These are phyloP conservation scores for Carcharodon carcharias DNA, from an alignment of 2,797 vertebrate species.

Conservation along the genomic window DNA sequence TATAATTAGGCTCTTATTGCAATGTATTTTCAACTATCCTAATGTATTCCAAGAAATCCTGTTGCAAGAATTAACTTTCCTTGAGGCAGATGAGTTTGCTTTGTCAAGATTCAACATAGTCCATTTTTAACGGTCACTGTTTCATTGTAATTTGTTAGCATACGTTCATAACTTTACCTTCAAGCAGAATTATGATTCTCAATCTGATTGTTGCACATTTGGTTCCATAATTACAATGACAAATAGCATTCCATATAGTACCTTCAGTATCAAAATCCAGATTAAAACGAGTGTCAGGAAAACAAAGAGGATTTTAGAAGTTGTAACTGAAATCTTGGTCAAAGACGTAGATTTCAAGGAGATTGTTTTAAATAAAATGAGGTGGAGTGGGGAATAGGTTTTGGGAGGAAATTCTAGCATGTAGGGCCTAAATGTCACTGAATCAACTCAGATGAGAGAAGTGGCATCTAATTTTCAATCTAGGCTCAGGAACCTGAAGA, in stretches of 20 bases:
- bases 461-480: no score
- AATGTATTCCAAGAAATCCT: background rate
- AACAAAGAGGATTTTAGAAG: background rate
- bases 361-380: background rate
- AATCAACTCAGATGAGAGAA: background rate
- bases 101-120: background rate
- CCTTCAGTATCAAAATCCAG: background rate
- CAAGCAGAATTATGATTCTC: background rate
- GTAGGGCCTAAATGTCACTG: background rate
- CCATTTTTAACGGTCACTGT: background rate
- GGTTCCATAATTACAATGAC: background rate
- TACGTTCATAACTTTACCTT: no score
- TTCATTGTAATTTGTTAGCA: no score
- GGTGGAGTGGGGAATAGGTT: background rate
- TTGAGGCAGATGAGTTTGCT: no score
- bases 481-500: no score
- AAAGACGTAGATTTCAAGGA: background rate
- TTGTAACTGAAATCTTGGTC: background rate
- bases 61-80: background rate
- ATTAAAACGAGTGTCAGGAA: background rate
- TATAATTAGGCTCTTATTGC: background rate
- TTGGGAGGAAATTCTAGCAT: background rate
- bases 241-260: background rate
- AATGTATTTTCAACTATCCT: background rate
- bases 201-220: background rate